phyloP scores from a whole-genome alignment of 2,797 vertebrate genomes.

The Sebastes umbrosus region DNA sequence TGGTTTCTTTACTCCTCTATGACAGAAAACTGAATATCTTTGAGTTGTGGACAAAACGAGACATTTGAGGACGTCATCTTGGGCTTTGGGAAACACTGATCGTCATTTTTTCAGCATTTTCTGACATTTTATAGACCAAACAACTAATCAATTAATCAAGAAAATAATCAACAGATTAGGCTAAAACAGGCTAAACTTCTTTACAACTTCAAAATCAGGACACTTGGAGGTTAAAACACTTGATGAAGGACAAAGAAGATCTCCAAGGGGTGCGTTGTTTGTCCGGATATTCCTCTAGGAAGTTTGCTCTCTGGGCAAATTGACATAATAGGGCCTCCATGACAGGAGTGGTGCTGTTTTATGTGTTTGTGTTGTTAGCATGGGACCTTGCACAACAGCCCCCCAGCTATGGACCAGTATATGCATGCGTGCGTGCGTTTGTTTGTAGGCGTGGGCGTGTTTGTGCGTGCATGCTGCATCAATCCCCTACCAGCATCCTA shows the following conservation, averaged over 20 bases:
- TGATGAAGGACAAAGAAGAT: background rate
- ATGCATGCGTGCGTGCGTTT: constrained; percentile 17
- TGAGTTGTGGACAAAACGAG: no score
- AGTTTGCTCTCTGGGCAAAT: constrained; percentile 44
- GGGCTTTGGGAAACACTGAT: no score
- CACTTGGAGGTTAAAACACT: background rate
- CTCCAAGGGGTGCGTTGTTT: constrained; percentile 39
- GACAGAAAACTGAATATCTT: no score
- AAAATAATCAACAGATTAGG: no score
- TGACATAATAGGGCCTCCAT: constrained; percentile 50
- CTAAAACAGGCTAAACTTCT: background rate
- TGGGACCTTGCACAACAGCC: constrained; percentile 45
- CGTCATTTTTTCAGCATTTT: no score
- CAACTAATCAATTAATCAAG: no score
- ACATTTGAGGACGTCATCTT: no score
- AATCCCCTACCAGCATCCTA: constrained; percentile 55
- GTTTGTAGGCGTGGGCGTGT: constrained; percentile 34
- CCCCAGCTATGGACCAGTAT: constrained; percentile 38
- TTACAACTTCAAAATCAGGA: background rate
- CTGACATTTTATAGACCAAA: no score
- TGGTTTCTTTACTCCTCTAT: no score
- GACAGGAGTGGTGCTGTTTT: constrained; percentile 68
- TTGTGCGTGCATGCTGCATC: constrained; percentile 40
- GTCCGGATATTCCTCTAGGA: constrained; percentile 40
- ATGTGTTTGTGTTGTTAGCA: constrained; percentile 63